Conservation (phyloP, 64 coral and sea anemone genomes). For the Porites australiensis region DNA sequence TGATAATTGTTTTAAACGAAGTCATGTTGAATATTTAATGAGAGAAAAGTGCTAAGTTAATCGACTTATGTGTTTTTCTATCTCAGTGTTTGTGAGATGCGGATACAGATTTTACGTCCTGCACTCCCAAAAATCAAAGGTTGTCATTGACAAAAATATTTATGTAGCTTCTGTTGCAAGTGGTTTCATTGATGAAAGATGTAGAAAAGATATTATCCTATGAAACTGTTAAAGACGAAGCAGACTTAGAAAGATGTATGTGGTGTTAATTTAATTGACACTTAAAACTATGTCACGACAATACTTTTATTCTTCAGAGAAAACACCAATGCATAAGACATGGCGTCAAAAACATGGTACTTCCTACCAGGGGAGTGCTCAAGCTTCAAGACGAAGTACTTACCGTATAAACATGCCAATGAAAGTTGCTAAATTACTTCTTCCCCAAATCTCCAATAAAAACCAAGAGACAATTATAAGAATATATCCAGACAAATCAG, state of each 20-base stretch:
- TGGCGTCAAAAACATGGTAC: not conserved
- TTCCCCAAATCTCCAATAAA: constrained; percentile 67
- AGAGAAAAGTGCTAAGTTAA: not conserved
- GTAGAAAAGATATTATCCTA: too few species aligned
- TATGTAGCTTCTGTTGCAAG: too few species aligned
- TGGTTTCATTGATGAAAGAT: too few species aligned
- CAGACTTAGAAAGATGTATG: too few species aligned
- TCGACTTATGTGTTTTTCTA: not conserved
- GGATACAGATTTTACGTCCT: not conserved
- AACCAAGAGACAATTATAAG: constrained; percentile 71
- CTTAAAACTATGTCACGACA: too few species aligned
- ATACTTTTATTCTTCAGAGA: not conserved
- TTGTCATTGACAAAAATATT: too few species aligned
- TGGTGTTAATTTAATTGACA: too few species aligned
- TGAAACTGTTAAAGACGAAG: too few species aligned
- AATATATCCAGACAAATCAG: constrained; percentile 56
- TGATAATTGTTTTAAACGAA: not conserved
- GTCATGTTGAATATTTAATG: not conserved
- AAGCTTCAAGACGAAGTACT: constrained; percentile 27
- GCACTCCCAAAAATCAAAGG: too few species aligned
- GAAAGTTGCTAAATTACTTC: constrained; percentile 63
- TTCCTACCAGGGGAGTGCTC: not conserved
- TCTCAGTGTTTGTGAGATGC: not conserved
- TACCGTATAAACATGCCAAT: constrained; percentile 40
- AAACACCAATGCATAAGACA: not conserved